Evolutionary conservation across 2,888 invertebrate genomes (phyloP), one percentile per base, ranked within the genome.

Genomic region (Liodrosophila aerea): DNA sequence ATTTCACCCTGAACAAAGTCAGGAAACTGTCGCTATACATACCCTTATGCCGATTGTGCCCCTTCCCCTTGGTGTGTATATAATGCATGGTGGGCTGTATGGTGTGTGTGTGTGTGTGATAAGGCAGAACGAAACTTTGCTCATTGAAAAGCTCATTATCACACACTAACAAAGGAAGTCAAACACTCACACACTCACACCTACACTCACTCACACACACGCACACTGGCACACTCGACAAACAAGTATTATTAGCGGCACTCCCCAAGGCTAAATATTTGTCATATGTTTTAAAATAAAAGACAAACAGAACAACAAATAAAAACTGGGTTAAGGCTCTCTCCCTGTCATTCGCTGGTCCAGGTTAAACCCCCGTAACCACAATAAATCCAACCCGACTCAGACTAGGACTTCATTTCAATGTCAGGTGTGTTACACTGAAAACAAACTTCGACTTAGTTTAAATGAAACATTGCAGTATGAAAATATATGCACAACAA

Each of bases 131-230:
- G 15, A 45, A 50, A 57, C 71, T 22, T 54, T 59, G 64, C 40
- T 72, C 72, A 66, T 72, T 66, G 66, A 72, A 72, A 72, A 72
- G 72, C 73, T 70, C 70, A 72, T 72, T 73, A 73, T 67, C 56
- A 72, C 51, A 57, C 52, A 59, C 47, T 15, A 15, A 46, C 51
- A 57, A 49, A 62, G 37, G 29, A 27, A 7, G 29, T 57, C 36
- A 34, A 22, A 13, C 44, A 37, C 40, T 22, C 43, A 36, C 33
- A 44, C 16, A 41, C 46, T 37, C n/a, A n/a, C n/a, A n/a, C n/a
- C n/a, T 36, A 34, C 30, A 13, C 11, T 7, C 13, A 47, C 43
- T 12, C 12, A 7, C 27, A 3, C 44, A 37, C 49, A 46, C 36
- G 15, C n/a, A 11, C 12, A 58, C 36, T 13, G 13, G n/a, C 18